A percentile compares a stretch with the other conserved stretches of the same genome.
These are phyloP conservation scores for Gambusia holbrooki DNA, from an alignment of 2,113 vertebrate genomes.

Conservation along the genomic window DNA sequence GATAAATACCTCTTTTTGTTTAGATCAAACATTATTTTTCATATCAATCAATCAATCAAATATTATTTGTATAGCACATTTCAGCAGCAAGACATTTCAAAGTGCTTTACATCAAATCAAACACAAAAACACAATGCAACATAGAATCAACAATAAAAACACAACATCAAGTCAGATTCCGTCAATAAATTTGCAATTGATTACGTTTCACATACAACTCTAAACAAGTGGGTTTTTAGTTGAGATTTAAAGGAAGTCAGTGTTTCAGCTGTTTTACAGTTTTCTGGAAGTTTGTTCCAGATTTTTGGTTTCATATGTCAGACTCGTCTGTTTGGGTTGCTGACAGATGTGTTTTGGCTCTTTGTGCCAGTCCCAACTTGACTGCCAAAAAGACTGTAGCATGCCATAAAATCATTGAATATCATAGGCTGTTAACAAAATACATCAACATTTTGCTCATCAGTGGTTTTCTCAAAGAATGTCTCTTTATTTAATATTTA, in stretches of 20 bases:
- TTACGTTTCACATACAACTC: too few species aligned
- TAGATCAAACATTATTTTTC: slow-evolving; percentile 42
- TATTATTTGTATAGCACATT: too few species aligned
- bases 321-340: slow-evolving; percentile 19
- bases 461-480: slow-evolving; percentile 44
- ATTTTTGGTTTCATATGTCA: slow-evolving; percentile 16
- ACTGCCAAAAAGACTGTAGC: slow-evolving; percentile 35
- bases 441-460: slow-evolving; percentile 35
- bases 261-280: too few species aligned
- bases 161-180: too few species aligned
- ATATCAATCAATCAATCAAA: not conserved
- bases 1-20: slow-evolving; percentile 35
- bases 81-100: too few species aligned
- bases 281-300: too few species aligned
- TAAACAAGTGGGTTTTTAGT: too few species aligned
- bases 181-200: too few species aligned
- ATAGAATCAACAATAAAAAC: too few species aligned
- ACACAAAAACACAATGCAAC: too few species aligned
- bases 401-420: slow-evolving; percentile 25
- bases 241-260: too few species aligned
- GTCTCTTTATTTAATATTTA: slow-evolving; percentile 44
- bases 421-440: slow-evolving; percentile 29
- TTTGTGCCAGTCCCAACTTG: slow-evolving; percentile 38
- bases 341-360: slow-evolving; percentile 60
- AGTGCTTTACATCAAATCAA: too few species aligned